Evolutionary conservation across 2,888 invertebrate genomes (phyloP), one percentile per base, ranked within the genome.

Genomic region (Heliconius ethilla): DNA sequence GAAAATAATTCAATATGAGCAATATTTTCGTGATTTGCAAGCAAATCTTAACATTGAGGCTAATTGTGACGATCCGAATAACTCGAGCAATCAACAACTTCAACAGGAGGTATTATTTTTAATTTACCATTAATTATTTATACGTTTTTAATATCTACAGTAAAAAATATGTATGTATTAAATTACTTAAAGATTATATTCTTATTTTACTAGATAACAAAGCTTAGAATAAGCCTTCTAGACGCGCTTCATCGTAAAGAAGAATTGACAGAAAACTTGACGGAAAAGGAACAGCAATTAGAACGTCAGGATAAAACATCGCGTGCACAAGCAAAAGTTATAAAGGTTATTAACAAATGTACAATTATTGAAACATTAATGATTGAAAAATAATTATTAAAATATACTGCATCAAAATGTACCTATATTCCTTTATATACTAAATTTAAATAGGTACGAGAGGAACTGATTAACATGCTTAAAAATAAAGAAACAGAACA

Each of bases 241-340:
- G 95, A 95, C 69, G 84, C 91, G 1, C 90, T 88, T 4, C 91
- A 90, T 73, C 92, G 89, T 45, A 95, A 95, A 75, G 94, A 94
- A 76, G 93, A 95, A 74, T 84, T 95, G 66, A 89, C 94, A n/a
- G 92, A 92, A 74, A 82, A 87, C 63, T 85, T 96, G 77, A 87
- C 92, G 11, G 94, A 95, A 82, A 95, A 95, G 82, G 95, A 96
- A 59, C 93, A 95, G 76, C 95, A 95, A 79, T 86, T 96, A 15
- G 95, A 96, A 75, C 95, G 95, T 75, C 95, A 96, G 83, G 95
- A 95, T 79, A 95, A 95, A 77, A 94, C 95, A 79, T 94, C 96
- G 87, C 94, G 94, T 83, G 95, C 95, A 84, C 95, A 96, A 93
- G 95, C 95, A 88, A 95, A 95, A 86, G 92, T 95, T 83, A 91